Evolutionary conservation across 2,888 invertebrate species (phyloP).

Genomic region (Lithophane ornitopus): DNA sequence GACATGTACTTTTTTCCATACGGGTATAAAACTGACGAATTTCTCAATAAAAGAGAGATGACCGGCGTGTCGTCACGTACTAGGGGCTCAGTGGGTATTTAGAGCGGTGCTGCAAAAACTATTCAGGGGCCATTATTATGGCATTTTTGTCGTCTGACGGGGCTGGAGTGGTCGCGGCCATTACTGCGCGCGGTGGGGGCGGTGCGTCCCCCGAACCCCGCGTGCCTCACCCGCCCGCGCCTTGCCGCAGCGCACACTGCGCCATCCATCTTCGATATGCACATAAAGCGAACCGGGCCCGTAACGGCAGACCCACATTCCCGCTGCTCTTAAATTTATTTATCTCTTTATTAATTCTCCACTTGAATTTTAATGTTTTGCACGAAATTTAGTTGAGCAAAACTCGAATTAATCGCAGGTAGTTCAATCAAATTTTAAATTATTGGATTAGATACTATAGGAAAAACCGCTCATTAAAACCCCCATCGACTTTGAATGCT

Average conservation of each 20-base stretch:
- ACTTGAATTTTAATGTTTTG: constrained; percentile 87
- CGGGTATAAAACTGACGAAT: constrained; percentile 90
- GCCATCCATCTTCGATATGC: constrained; percentile 90
- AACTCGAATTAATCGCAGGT: constrained; percentile 56
- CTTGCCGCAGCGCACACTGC: constrained; percentile 77
- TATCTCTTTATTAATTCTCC: constrained; percentile 90
- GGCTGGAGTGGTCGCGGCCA: constrained; percentile 88
- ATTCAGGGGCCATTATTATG: constrained; percentile 90
- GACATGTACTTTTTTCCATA: constrained; percentile 83
- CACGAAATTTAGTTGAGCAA: constrained; percentile 72
- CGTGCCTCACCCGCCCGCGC: constrained; percentile 69
- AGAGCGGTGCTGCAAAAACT: constrained; percentile 90
- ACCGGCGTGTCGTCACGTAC: constrained; percentile 88
- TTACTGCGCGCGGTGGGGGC: constrained; percentile 81
- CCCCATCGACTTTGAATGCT: background rate
- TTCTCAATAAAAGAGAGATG: constrained; percentile 91
- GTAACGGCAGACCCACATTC: constrained; percentile 90
- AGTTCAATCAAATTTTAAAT: constrained; percentile 47
- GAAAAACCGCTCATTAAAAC: constrained; percentile 28
- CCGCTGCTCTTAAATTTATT: constrained; percentile 89
- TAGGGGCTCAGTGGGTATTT: constrained; percentile 86
- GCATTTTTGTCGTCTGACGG: constrained; percentile 91
- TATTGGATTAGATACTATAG: constrained; percentile 31
- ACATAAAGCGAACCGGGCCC: constrained; percentile 89
- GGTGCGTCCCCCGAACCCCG: constrained; percentile 70